Conservation (phyloP, 2,888 invertebrate species). For the Halictus quadricinctus region DNA sequence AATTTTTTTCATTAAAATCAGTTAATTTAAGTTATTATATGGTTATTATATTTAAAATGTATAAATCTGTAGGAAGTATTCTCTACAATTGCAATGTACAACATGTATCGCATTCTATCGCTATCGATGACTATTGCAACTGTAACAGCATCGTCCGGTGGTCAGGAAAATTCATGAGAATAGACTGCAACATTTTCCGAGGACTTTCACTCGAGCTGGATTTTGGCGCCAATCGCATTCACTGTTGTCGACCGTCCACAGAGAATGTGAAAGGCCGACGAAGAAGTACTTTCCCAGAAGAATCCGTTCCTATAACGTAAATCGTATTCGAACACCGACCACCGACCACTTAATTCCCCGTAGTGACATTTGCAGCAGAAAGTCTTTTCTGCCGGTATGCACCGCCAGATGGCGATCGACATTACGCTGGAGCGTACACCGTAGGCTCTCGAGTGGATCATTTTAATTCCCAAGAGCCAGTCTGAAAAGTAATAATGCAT, state of each 20-base stretch:
- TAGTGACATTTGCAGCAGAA: conserved; percentile 8
- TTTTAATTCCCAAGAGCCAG: background rate
- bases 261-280: conserved; percentile 15
- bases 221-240: conserved; percentile 46
- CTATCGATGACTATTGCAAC: background rate
- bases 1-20: too few species aligned
- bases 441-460: background rate
- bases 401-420: conserved; percentile 15
- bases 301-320: background rate
- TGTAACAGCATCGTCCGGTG: background rate
- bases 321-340: background rate
- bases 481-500: background rate
- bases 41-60: too few species aligned
- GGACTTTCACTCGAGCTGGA: conserved; percentile 44
- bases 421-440: background rate
- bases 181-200: conserved; percentile 15
- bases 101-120: background rate
- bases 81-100: too few species aligned
- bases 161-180: background rate
- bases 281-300: background rate
- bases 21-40: too few species aligned
- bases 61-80: too few species aligned
- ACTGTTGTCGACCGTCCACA: background rate
- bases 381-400: background rate
- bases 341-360: background rate